phyloP scores from a whole-genome alignment of 2,888 invertebrate genomes.

The Chalcis sispes region DNA sequence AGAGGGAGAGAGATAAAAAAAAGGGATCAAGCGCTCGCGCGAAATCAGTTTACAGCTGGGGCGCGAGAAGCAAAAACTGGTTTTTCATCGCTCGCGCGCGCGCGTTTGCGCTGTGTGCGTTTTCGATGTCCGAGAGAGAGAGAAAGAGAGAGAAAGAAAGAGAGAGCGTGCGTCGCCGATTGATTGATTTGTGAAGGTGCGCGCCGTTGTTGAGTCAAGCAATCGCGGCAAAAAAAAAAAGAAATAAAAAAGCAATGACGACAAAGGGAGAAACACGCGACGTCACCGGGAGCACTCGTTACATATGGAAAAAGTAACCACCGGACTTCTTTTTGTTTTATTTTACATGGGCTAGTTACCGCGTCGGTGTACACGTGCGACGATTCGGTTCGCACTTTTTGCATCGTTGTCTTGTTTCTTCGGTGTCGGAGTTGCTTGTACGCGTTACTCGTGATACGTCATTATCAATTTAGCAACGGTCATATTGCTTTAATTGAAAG shows the following conservation, averaged over 20 bases:
- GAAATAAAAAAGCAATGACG: no score
- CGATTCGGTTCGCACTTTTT: background rate
- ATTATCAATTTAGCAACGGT: slow-evolving; percentile 44
- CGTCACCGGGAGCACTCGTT: slow-evolving; percentile 25
- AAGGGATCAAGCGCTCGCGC: background rate
- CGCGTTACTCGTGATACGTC: slow-evolving; percentile 23
- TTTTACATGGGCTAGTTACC: no score
- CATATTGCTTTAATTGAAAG: slow-evolving; percentile 41
- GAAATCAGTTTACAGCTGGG: slow-evolving; percentile 34
- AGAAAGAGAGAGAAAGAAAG: background rate
- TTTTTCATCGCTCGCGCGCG: slow-evolving; percentile 33
- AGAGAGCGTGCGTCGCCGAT: background rate
- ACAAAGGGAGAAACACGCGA: background rate
- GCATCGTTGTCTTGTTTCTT: background rate
- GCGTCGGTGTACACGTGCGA: slow-evolving; percentile 11
- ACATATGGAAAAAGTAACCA: no score
- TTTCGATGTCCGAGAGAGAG: no score
- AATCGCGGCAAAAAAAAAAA: no score
- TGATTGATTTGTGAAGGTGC: slow-evolving; percentile 54
- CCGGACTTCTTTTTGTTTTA: slow-evolving; percentile 7
- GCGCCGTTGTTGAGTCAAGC: no score
- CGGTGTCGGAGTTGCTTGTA: background rate
- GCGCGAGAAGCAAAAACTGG: slow-evolving; percentile 40
- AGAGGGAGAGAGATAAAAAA: background rate
- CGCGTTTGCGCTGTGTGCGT: slow-evolving; percentile 13